Evolutionary conservation across 1,140 invertebrate species (phyloP).

Genomic region (Drosophila repleta): DNA sequence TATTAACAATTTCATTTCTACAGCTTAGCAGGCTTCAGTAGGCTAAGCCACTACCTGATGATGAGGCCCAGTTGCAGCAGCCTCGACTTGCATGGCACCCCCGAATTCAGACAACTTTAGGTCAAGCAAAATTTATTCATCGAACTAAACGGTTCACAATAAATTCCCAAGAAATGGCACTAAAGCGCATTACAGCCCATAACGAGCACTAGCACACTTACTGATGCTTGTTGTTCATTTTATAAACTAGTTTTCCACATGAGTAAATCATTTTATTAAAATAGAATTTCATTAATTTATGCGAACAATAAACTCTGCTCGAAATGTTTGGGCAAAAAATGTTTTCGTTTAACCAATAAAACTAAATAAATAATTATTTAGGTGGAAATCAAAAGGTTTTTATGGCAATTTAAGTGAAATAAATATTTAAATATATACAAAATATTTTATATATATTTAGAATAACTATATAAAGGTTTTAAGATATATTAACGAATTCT

Average conservation of each 20-base stretch:
- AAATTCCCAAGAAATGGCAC: background rate
- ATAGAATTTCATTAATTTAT: background rate
- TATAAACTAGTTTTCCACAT: background rate
- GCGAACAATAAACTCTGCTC: background rate
- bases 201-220: background rate
- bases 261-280: conserved; percentile 15
- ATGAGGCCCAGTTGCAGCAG: conserved; percentile 31
- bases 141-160: background rate
- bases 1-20: background rate
- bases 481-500: no score
- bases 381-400: no score
- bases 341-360: no score
- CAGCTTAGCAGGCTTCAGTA: conserved; percentile 19
- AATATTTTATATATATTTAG: no score
- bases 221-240: conserved; percentile 2
- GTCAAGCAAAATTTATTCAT: background rate
- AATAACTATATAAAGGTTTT: no score
- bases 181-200: background rate
- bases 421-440: no score
- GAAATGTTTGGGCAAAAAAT: background rate
- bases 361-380: background rate
- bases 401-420: no score
- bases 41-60: conserved; percentile 3
- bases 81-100: conserved; percentile 13
- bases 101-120: conserved; percentile 14